phyloP scores from a whole-genome alignment of 1,140 invertebrate genomes.

The Thereuonema tuberculata region DNA sequence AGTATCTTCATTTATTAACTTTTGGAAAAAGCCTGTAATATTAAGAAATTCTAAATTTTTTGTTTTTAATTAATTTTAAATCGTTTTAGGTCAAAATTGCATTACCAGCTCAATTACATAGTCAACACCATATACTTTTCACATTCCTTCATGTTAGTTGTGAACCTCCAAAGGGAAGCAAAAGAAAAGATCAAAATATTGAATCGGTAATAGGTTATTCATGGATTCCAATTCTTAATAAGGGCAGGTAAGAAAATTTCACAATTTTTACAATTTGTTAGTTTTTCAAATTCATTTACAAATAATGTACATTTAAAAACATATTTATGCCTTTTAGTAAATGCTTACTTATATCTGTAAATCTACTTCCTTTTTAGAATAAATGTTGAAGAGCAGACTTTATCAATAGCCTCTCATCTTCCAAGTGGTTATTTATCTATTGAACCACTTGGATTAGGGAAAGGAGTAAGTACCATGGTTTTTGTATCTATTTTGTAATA shows the following conservation, averaged over 20 bases:
- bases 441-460: constrained; percentile 73
- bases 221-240: constrained; percentile 70
- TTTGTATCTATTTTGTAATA: too few relatives aligned
- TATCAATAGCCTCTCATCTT: constrained; percentile 70
- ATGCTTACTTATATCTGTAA: too few relatives aligned
- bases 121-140: constrained; percentile 70
- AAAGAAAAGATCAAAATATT: constrained; percentile 66
- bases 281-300: too few relatives aligned
- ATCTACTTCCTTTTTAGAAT: too few relatives aligned
- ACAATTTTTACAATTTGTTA: background rate
- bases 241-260: constrained; percentile 45
- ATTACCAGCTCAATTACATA: constrained; percentile 58
- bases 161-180: constrained; percentile 30
- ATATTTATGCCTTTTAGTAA: too few relatives aligned
- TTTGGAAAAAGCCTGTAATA: too few relatives aligned
- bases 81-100: constrained; percentile 53
- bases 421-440: constrained; percentile 75
- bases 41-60: too few relatives aligned
- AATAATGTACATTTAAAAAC: too few relatives aligned
- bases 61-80: too few relatives aligned
- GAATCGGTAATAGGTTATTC: constrained; percentile 81
- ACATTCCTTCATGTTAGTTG: constrained; percentile 81
- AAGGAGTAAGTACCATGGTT: constrained; percentile 69
- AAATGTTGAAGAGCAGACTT: constrained; percentile 55
- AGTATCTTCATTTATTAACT: too few relatives aligned